These are phyloP conservation scores for Mesochorus sp. DNA, from an alignment of 2,888 invertebrate species.

Conservation along the genomic window DNA sequence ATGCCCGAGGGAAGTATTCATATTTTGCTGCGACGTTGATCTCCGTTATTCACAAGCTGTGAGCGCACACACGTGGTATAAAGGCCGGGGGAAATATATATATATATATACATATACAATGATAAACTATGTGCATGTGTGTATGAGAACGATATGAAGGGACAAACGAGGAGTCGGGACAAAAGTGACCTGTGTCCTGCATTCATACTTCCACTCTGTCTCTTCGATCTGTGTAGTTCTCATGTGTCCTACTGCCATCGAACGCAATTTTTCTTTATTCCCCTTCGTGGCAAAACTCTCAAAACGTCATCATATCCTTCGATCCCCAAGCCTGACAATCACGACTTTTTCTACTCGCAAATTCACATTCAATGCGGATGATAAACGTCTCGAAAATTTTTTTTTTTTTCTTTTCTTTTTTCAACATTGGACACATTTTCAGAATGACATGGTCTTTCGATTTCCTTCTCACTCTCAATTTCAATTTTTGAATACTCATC, in stretches of 20 bases:
- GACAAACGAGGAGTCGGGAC: not conserved
- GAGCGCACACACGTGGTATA: not conserved
- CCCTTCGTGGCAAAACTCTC: no score
- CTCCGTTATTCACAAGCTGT: not conserved
- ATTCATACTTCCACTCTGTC: conserved; percentile 1
- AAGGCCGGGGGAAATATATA: not conserved
- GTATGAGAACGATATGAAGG: conserved; percentile 29
- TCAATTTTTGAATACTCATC: no score
- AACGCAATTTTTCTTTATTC: no score
- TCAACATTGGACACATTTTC: no score
- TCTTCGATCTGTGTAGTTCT: not conserved
- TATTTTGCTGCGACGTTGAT: conserved; percentile 32
- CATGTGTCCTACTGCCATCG: not conserved
- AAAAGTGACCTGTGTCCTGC: not conserved
- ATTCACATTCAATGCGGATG: no score
- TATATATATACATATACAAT: not conserved
- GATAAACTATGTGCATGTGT: not conserved
- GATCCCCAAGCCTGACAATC: no score
- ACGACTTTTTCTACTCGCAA: no score
- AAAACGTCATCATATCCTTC: no score
- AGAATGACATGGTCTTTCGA: no score
- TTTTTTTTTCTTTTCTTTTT: no score
- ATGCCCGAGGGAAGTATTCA: conserved; percentile 29
- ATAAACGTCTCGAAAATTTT: no score
- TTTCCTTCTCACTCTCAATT: no score